phyloP scores from a whole-genome alignment of 2,113 vertebrate species.

The Equus quagga region DNA sequence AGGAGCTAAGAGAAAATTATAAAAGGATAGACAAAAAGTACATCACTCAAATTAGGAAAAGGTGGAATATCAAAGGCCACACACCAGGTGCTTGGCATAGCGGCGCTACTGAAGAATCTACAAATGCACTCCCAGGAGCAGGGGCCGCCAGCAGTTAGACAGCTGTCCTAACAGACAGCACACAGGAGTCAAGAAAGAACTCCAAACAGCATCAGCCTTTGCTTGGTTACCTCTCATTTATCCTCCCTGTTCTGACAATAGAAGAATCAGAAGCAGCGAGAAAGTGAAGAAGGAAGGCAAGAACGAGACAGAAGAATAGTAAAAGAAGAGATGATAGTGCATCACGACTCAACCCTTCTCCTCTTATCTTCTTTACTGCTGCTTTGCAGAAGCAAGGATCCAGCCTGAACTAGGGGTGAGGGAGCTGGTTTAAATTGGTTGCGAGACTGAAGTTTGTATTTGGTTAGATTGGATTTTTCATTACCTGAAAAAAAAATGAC shows the following conservation, averaged over 20 bases:
- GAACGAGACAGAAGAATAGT: background rate
- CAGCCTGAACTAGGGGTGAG: background rate
- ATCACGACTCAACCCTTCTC: rapidly evolving
- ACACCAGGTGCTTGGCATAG: background rate
- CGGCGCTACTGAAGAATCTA: background rate
- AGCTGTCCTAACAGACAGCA: background rate
- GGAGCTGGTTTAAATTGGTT: background rate
- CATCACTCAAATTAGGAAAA: background rate
- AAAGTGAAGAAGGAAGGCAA: background rate
- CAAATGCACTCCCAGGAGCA: background rate
- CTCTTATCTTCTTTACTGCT: background rate
- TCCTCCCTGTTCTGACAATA: background rate
- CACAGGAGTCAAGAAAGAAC: background rate
- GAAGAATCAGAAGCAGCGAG: background rate
- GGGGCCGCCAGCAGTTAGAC: background rate
- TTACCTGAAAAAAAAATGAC: background rate
- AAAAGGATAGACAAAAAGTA: background rate
- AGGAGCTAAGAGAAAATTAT: slow-evolving; percentile 7
- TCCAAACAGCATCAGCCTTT: background rate
- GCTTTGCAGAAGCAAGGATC: background rate
- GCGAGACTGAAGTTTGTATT: background rate
- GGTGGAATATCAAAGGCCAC: background rate
- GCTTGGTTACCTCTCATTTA: background rate
- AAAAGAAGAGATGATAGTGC: background rate
- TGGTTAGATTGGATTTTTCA: background rate